Base-by-base conservation (phyloP, 2,797 vertebrate species). In the Delichon dasypus region DNA sequence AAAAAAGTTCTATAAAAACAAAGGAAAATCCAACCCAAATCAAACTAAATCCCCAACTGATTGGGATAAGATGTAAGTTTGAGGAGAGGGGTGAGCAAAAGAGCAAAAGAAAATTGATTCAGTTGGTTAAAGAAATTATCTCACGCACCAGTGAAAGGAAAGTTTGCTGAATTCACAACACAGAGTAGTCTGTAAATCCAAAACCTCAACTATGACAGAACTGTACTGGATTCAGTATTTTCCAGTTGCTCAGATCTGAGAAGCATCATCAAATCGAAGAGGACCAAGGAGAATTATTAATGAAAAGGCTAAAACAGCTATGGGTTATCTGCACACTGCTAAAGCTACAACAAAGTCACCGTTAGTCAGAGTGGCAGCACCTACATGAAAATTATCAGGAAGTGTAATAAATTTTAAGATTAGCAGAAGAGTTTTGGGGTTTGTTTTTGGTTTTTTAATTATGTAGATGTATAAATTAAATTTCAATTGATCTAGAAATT, bases 21-120 rank as follows among this genome's bases (percentile, higher is more conserved):
- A 74, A 51, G 8, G 3, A 87, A 76, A 85, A 9, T 20, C 0
- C 7, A 53, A 42, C 32, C 7, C 9, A 79, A 57, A 57, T 11
- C 15, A 72, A 57, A 70, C 2, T 5, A 65, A 77, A 77, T 2
- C 0, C 4, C 25, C 6, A 66, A 5, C 0, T 55, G 5, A 4
- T 45, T 13, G 7, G 14, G 6, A 11, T 38, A 40, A 5, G 22
- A n/a, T 71, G 20, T 30, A 47, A 80, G 27, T 12, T 40, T 55
- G 21, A 42, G 7, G 12, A 55, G 14, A 32, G 4, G 4, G 2
- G 5, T n/a, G 11, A 26, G 11, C 2, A 77, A 62, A 54, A 54
- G 25, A 14, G 9, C 27, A 26, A 85, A 88, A 51, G 12, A 82
- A 88, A 67, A 38, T 18, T 21, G 13, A 6, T 44, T 77, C 20